Percentiles rank a stretch among this genome's conserved stretches.
Conservation (phyloP, 2,797 vertebrate genomes). For the Brachyrhaphis roseni region DNA sequence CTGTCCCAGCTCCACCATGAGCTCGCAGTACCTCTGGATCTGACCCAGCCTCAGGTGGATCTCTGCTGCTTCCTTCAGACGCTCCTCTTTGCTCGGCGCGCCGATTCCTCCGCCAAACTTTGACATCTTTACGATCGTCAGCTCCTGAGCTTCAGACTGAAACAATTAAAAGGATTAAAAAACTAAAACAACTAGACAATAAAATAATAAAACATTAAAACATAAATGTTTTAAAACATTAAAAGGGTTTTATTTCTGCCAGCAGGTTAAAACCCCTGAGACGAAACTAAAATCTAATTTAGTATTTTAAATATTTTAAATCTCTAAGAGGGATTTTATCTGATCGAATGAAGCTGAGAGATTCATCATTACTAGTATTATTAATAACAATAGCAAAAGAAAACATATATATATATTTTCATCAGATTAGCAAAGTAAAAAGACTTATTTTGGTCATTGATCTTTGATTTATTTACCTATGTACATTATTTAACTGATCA, state of each 20-base stretch:
- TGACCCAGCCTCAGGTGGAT: conserved; percentile 94
- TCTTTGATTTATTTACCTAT: not conserved
- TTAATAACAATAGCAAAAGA: not conserved
- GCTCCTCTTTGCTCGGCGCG: conserved; percentile 92
- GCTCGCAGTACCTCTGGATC: conserved; percentile 95
- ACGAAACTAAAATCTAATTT: not conserved
- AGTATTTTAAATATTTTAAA: not conserved
- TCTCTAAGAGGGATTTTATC: not conserved
- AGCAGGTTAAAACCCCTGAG: too few relatives aligned
- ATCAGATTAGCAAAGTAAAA: not conserved
- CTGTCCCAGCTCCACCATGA: conserved; percentile 98
- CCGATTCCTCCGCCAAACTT: conserved; percentile 96
- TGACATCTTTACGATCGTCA: conserved; percentile 97
- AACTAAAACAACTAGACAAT: too few relatives aligned
- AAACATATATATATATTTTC: not conserved
- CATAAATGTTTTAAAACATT: not conserved
- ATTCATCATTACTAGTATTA: not conserved
- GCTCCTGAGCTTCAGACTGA: conserved; percentile 96
- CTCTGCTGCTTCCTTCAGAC: conserved; percentile 93
- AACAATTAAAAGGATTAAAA: not conserved
- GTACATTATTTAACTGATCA: not conserved
- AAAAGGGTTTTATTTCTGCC: not conserved
- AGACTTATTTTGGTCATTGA: not conserved
- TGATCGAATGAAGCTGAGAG: not conserved
- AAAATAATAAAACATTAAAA: too few relatives aligned